phyloP scores from a whole-genome alignment of 2,113 vertebrate genomes.

The Mionectes macconnelli region DNA sequence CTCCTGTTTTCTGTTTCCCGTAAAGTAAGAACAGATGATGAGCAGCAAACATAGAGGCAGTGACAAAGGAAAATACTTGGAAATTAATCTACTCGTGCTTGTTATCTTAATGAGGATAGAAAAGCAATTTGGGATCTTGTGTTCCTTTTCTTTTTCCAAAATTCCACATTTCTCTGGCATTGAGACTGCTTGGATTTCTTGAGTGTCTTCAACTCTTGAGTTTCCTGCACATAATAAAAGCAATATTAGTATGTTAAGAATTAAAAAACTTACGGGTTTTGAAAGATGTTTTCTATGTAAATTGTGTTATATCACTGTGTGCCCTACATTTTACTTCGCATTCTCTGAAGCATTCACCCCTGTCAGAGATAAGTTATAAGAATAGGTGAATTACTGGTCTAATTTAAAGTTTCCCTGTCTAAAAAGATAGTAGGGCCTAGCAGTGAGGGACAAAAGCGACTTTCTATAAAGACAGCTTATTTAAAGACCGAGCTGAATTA shows the following conservation, averaged over 20 bases:
- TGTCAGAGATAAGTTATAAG: neutral
- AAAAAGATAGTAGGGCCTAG: neutral
- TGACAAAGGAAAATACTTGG: neutral
- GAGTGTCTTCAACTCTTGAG: neutral
- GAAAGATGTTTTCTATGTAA: neutral
- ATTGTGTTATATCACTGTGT: neutral
- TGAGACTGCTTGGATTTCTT: neutral
- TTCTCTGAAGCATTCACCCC: neutral
- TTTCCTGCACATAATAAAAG: neutral
- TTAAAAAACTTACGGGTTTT: neutral
- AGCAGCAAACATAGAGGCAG: neutral
- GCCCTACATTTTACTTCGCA: neutral
- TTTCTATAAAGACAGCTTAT: neutral
- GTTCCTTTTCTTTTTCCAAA: neutral
- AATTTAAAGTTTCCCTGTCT: neutral
- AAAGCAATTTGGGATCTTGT: neutral
- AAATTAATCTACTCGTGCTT: neutral
- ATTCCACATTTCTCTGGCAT: neutral
- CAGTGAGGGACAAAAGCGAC: neutral
- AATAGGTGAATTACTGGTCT: neutral
- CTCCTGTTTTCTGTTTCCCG: neutral
- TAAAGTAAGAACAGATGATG: neutral
- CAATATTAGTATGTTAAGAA: neutral
- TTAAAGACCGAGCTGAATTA: neutral
- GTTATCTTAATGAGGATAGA: neutral